Evolutionary conservation across 2,888 invertebrate genomes (phyloP).

Genomic region (Drosophila maculinotata): DNA sequence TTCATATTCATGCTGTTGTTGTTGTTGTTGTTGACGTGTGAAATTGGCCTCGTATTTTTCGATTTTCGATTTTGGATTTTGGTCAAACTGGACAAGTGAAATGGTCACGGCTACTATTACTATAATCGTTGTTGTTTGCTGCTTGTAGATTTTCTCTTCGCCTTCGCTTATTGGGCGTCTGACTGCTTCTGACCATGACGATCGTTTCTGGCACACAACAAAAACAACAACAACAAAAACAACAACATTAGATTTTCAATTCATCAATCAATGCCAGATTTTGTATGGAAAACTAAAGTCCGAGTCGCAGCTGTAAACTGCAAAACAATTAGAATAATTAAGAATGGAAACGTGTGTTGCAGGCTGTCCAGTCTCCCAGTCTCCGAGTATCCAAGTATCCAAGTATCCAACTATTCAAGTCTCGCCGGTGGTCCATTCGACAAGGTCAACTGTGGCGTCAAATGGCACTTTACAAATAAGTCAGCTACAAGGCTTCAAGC

Average conservation of each 20-base stretch:
- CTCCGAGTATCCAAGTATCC: neutral
- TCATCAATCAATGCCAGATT: slow-evolving; percentile 66
- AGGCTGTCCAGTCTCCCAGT: slow-evolving; percentile 11
- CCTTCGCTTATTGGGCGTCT: slow-evolving; percentile 2
- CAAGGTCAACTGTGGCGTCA: slow-evolving; percentile 55
- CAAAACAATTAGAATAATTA: slow-evolving; percentile 73
- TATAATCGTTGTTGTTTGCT: slow-evolving; percentile 4
- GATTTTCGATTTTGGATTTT: too few species aligned
- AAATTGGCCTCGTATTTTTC: slow-evolving; percentile 47
- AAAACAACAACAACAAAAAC: slow-evolving; percentile 16
- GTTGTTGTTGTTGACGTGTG: slow-evolving; percentile 41
- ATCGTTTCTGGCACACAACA: slow-evolving; percentile 30
- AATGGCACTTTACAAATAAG: slow-evolving; percentile 29
- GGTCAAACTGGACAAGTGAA: slow-evolving; percentile 59
- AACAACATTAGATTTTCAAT: too few species aligned
- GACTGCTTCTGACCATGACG: slow-evolving; percentile 17
- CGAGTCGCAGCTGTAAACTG: slow-evolving; percentile 29
- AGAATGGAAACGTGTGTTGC: slow-evolving; percentile 26
- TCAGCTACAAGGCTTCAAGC: slow-evolving; percentile 11
- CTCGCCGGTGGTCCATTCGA: slow-evolving; percentile 42
- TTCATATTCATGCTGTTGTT: slow-evolving; percentile 60
- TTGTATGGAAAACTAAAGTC: slow-evolving; percentile 12
- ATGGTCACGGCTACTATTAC: slow-evolving; percentile 30
- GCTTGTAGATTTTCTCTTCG: slow-evolving; percentile 39
- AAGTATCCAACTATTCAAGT: neutral